A percentile compares a stretch with the other conserved stretches of the same genome.
Conservation (phyloP, 2,797 vertebrate species). For the Anniella stebbinsi region DNA sequence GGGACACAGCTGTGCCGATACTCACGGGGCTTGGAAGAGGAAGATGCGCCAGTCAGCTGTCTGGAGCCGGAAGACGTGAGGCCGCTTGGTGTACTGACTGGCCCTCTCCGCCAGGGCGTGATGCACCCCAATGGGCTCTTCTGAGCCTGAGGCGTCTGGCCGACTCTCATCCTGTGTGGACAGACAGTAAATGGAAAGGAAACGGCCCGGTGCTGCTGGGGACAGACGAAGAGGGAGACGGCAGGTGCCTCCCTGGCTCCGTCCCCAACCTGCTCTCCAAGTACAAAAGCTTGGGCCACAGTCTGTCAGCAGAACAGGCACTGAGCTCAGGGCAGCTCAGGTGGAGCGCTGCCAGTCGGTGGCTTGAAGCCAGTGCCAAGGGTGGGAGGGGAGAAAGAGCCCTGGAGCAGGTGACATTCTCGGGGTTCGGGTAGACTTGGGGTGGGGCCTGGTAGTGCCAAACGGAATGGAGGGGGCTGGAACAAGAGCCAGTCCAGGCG, state of each 20-base stretch:
- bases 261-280: no score
- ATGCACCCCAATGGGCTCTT: conserved; percentile 91
- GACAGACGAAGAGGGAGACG: no score
- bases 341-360: no score
- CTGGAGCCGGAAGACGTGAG: conserved; percentile 91
- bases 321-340: no score
- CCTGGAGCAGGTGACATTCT: not conserved
- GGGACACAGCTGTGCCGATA: not conserved
- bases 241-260: no score
- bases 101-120: conserved; percentile 89
- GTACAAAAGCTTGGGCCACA: no score
- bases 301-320: no score
- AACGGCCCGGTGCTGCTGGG: no score
- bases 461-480: no score
- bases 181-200: not conserved
- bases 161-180: conserved; percentile 78
- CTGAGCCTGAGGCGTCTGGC: conserved; percentile 75
- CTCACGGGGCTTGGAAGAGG: conserved; percentile 79
- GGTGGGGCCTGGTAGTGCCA: no score
- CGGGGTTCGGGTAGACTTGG: not conserved
- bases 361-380: not conserved
- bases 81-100: conserved; percentile 89
- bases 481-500: no score
- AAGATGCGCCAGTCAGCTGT: conserved; percentile 91
- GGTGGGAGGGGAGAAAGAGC: not conserved